Base-by-base conservation (phyloP, 2,113 vertebrate genomes). In the Heptranchias perlo region DNA sequence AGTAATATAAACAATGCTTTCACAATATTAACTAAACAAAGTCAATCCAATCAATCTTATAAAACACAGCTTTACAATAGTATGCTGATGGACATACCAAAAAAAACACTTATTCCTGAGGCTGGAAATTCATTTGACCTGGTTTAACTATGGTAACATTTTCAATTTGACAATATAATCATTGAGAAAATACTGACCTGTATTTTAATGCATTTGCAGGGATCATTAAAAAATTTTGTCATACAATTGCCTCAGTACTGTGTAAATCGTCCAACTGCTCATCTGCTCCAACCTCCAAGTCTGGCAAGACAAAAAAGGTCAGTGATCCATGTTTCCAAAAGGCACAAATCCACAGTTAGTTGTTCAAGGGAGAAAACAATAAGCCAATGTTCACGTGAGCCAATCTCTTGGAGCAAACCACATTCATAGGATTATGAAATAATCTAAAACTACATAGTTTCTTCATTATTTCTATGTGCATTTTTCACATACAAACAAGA, bases 311-410 rank as follows among this genome's bases (percentile, higher is more conserved):
- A n/a, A 82, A 82, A 82, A 82, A 82, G 39, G 73, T 97, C 91
- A 96, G 54, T 0, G 92, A 69, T 95, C n/a, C 96, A 65, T 58
- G 97, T 97, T 96, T 97, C 97, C 97, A 96, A 97, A n/a, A 97
- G 97, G 97, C 97, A 98, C 97, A n/a, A n/a, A n/a, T n/a, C 1
- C 58, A 96, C 96, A 96, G 96, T 95, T 97, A 98, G 97, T 96
- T 97, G 97, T 97, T 97, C 96, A 97, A 97, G 54, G 96, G 96
- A 97, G 97, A 96, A 92, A 28, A 97, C 96, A 97, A 96, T 96
- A 96, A 96, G 96, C 91, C 96, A 96, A 96, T 97, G 96, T 97
- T 97, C 76, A 96, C 96, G 91, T 1, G 93, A 86, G 96, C 96
- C 95, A 91, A 96, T 96, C 96, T 64, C 96, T 84, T 69, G 78